Percentiles rank a stretch among this genome's conserved stretches.
Conservation (phyloP, 1,140 invertebrate genomes). For the Lasaia peninsularis region DNA sequence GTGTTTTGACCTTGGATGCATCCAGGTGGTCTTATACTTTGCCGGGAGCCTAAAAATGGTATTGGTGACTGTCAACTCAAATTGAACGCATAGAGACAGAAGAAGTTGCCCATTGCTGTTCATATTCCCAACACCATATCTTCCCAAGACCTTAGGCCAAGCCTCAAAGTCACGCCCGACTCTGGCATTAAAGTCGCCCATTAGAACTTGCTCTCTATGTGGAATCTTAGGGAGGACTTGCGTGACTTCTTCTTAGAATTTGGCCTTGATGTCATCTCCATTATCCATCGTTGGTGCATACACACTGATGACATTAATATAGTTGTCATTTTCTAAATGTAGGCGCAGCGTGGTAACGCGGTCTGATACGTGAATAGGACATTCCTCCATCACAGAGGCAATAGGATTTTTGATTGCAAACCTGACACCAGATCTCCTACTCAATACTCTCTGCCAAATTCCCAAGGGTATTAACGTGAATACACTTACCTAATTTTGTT, state of each 20-base stretch:
- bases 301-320: constrained; percentile 7
- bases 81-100: constrained; percentile 28
- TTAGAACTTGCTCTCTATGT: constrained; percentile 20
- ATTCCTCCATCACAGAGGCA: neutral
- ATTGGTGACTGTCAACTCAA: constrained; percentile 12
- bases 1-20: constrained; percentile 32
- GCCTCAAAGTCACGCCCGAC: constrained; percentile 28
- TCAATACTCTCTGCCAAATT: too few relatives aligned
- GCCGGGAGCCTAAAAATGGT: constrained; percentile 30
- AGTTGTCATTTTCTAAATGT: constrained; percentile 2
- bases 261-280: constrained; percentile 1
- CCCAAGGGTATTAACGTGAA: too few relatives aligned
- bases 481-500: too few relatives aligned
- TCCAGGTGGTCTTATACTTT: constrained; percentile 33
- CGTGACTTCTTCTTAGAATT: constrained; percentile 12
- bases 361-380: constrained; percentile 1
- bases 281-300: constrained; percentile 5
- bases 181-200: constrained; percentile 30
- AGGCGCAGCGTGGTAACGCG: constrained; percentile 14
- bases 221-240: neutral
- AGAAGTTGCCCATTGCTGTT: constrained; percentile 30
- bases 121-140: constrained; percentile 29
- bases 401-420: constrained; percentile 9
- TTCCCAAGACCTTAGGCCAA: constrained; percentile 28
- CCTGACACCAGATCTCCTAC: neutral